Evolutionary conservation across 64 coral and sea anemone species (phyloP).

Genomic region (Hydrozoanthus tunicans): DNA sequence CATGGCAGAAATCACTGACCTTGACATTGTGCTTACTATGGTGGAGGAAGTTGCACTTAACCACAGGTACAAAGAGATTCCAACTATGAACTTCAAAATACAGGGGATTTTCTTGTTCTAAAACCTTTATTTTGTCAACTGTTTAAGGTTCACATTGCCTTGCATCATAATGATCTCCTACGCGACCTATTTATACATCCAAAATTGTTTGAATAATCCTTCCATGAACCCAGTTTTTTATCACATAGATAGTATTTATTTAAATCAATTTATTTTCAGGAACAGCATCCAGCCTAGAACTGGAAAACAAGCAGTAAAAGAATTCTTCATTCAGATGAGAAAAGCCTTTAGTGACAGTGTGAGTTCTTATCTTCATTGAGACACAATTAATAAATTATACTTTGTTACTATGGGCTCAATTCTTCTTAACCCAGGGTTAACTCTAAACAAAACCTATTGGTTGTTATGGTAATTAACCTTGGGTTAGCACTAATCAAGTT

Average conservation of each 20-base stretch:
- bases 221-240: too few relatives aligned
- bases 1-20: conserved; percentile 73
- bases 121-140: background rate
- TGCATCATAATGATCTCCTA: too few relatives aligned
- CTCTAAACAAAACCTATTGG: too few relatives aligned
- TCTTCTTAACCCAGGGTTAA: too few relatives aligned
- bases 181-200: too few relatives aligned
- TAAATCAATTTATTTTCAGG: conserved; percentile 39
- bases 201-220: too few relatives aligned
- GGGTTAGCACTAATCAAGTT: too few relatives aligned
- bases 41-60: conserved; percentile 86
- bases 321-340: conserved; percentile 89
- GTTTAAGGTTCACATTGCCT: background rate
- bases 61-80: conserved; percentile 49
- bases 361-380: conserved; percentile 14
- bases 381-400: background rate
- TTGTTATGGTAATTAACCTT: too few relatives aligned
- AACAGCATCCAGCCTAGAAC: conserved; percentile 56
- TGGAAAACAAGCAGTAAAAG: conserved; percentile 75
- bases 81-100: background rate
- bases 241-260: too few relatives aligned
- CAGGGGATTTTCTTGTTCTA: background rate
- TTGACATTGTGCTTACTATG: conserved; percentile 85
- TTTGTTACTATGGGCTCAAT: background rate
- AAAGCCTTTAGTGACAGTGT: conserved; percentile 83